Base-by-base conservation (phyloP, 2,888 invertebrate genomes). In the Hemicrepidius hirtus region DNA sequence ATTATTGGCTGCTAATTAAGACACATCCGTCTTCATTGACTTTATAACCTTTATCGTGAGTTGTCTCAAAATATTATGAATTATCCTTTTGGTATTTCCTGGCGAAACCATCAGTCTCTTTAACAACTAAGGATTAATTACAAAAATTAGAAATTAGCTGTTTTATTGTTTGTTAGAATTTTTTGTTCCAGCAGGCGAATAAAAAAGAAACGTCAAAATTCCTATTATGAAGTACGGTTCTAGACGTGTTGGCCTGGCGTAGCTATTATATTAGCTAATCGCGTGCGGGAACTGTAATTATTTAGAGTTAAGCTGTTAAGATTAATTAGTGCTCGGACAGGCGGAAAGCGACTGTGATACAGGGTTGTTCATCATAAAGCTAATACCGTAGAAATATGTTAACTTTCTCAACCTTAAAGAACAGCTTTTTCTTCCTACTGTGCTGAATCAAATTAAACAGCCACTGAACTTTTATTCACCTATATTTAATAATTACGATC, bases 1-100 rank as follows among this genome's bases (percentile, higher is more conserved):
- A 74, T 74, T 74, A 73, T 69, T 62, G 50, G 55, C 60, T 50
- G 57, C 60, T 67, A 74, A 71, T 74, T 74, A 71, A 74, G 70
- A 64, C 28, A 60, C 65, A 46, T 57, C 37, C 65, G 32, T 59
- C 55, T 66, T 57, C 35, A n/a, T 32, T 21, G 41, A 60, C n/a
- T 41, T 60, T 20, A 46, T 9, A 32, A 32, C 32, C 32, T 32
- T 32, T 32, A 32, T 32, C 9, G 32, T 32, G 9, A 1, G 32
- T 53, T 9, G 18, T 28, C n/a, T n/a, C 49, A 28, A 24, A 53
- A 28, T 20, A 28, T 53, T 28, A 13, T 32, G 32, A 32, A 32
- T 32, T 32, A 32, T 5, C 7, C 9, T 5, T 32, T 32, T 32
- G 32, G 32, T 32, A 32, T 32, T 32, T 32, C 32, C 32, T 32